Evolutionary conservation across 2,888 invertebrate genomes (phyloP).

Genomic region (Vannuccia rotundouncinata): DNA sequence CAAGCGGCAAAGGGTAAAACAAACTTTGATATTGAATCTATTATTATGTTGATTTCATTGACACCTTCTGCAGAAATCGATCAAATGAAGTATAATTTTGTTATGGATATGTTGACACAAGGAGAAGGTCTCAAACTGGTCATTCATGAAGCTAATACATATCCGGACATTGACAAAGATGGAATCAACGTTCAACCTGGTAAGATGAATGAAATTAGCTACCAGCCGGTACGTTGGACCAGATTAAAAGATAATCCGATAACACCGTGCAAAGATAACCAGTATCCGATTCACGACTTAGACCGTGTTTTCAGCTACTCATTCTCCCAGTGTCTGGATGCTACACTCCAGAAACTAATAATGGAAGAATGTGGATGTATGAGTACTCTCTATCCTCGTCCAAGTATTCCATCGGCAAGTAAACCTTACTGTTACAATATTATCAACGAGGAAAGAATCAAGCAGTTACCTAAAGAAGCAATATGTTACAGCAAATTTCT

Average conservation of each 20-base stretch:
- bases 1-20: neutral
- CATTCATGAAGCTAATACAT: conserved; percentile 32
- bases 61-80: conserved; percentile 30
- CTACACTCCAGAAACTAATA: conserved; percentile 28
- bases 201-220: conserved; percentile 38
- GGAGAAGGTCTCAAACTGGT: conserved; percentile 37
- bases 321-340: conserved; percentile 35
- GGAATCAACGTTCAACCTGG: conserved; percentile 39
- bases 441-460: neutral
- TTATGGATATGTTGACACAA: conserved; percentile 35
- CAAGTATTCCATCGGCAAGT: neutral
- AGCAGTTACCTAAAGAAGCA: conserved; percentile 20
- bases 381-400: conserved; percentile 22
- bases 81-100: conserved; percentile 32
- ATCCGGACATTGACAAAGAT: conserved; percentile 37
- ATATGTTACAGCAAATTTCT: neutral
- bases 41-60: conserved; percentile 31
- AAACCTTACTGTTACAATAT: conserved; percentile 35
- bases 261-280: conserved; percentile 28
- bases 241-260: conserved; percentile 28
- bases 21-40: conserved; percentile 28
- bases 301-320: conserved; percentile 30
- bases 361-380: conserved; percentile 38
- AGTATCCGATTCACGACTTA: conserved; percentile 31
- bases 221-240: conserved; percentile 24